Conservation (phyloP, 1,140 invertebrate genomes). For the Drosophila albomicans region DNA sequence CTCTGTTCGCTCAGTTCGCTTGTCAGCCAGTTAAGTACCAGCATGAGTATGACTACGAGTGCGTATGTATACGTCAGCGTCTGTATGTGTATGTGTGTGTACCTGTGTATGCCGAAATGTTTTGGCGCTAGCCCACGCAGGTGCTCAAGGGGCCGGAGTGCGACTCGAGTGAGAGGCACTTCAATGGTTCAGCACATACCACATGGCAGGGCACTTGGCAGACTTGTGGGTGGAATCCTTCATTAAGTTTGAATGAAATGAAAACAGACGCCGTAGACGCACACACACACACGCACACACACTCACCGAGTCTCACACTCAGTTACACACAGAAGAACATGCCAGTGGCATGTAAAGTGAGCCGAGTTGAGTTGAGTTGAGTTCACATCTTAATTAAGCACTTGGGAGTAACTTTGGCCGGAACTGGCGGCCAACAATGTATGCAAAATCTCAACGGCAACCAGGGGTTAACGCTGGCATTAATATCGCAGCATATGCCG, state of each 20-base stretch:
- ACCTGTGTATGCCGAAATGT: constrained; percentile 26
- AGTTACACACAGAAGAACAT: constrained; percentile 28
- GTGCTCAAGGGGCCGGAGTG: constrained; percentile 39
- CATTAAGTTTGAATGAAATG: constrained; percentile 80
- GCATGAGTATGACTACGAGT: background rate
- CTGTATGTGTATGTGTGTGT: background rate
- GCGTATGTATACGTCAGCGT: background rate
- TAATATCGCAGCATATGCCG: constrained; percentile 51
- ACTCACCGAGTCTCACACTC: constrained; percentile 3
- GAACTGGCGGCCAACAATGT: constrained; percentile 54
- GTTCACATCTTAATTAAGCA: constrained; percentile 79
- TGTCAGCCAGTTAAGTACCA: constrained; percentile 27
- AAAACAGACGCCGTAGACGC: constrained; percentile 47
- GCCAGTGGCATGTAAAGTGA: constrained; percentile 47
- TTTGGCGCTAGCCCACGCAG: constrained; percentile 27
- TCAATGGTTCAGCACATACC: constrained; percentile 24
- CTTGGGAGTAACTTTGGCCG: constrained; percentile 73
- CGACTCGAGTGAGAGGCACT: constrained; percentile 40
- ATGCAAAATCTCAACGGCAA: constrained; percentile 70
- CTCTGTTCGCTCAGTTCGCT: constrained; percentile 9
- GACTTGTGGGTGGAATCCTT: constrained; percentile 55
- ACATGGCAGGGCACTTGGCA: constrained; percentile 43
- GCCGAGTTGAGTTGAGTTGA: constrained; percentile 46
- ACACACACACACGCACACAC: constrained; percentile 30
- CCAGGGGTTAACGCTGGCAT: constrained; percentile 51